Percentiles rank a stretch among this genome's conserved stretches.
phyloP scores from a whole-genome alignment of 1,140 invertebrate genomes.

The Archivesica marissinica region DNA sequence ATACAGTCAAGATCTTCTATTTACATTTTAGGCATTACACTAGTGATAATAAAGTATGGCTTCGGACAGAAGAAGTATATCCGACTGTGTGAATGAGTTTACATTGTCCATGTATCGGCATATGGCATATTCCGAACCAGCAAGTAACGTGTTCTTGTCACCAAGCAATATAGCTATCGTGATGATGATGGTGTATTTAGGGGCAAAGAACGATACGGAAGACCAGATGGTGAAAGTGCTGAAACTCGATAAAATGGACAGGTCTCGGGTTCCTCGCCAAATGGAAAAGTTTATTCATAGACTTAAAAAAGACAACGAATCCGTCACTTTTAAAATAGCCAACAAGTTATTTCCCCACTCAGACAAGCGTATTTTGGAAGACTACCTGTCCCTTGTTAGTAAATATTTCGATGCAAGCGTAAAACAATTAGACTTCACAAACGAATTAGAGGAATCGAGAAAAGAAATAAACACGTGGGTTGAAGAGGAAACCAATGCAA shows the following conservation, averaged over 20 bases:
- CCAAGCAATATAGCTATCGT: background rate
- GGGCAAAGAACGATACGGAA: background rate
- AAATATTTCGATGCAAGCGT: background rate
- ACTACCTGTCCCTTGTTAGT: background rate
- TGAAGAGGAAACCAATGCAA: background rate
- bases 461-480: background rate
- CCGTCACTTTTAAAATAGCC: background rate
- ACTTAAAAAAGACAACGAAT: background rate
- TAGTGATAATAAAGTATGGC: too few species aligned
- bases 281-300: background rate
- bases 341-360: background rate
- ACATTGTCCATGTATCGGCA: background rate
- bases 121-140: background rate
- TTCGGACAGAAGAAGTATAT: background rate
- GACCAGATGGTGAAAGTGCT: background rate
- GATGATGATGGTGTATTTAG: constrained; percentile 6
- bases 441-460: background rate
- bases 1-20: too few species aligned
- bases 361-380: background rate
- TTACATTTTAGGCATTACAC: too few species aligned
- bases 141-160: background rate
- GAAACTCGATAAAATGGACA: background rate
- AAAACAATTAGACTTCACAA: background rate
- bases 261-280: background rate
- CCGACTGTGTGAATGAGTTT: background rate